These are phyloP conservation scores for Karalla daura DNA, from an alignment of 2,797 vertebrate species.

Conservation along the genomic window DNA sequence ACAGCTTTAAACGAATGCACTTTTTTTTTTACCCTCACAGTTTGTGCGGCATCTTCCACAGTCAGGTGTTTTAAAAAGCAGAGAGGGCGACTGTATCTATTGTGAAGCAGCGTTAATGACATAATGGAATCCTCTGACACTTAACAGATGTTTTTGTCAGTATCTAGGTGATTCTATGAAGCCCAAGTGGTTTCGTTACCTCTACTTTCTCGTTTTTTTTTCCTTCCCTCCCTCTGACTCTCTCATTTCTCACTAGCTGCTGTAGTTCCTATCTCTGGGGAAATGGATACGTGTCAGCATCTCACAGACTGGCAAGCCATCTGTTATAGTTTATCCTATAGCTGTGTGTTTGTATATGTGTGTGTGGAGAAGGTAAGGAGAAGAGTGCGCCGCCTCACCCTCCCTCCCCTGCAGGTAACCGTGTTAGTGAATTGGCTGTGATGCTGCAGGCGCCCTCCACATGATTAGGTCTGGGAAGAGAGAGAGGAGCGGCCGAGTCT, in stretches of 20 bases:
- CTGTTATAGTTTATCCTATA: conserved; percentile 37
- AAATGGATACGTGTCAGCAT: conserved; percentile 65
- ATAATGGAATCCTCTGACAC: conserved; percentile 29
- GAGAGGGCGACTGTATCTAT: neutral
- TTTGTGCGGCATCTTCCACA: neutral
- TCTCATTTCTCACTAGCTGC: conserved; percentile 19
- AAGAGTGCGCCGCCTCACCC: conserved; percentile 33
- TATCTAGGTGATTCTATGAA: conserved; percentile 25
- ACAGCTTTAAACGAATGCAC: conserved; percentile 16
- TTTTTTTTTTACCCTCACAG: conserved; percentile 2
- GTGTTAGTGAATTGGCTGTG: conserved; percentile 40
- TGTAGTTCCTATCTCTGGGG: conserved; percentile 56
- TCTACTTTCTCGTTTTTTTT: neutral
- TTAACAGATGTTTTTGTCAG: conserved; percentile 65
- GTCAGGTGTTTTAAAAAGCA: conserved; percentile 12
- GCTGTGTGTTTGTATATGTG: conserved; percentile 7
- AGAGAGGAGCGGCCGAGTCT: neutral
- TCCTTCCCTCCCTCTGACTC: conserved; percentile 1
- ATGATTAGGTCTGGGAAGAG: conserved; percentile 25
- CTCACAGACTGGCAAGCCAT: conserved; percentile 53
- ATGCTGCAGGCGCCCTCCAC: conserved; percentile 14
- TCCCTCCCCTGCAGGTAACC: conserved; percentile 48
- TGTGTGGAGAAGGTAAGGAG: conserved; percentile 1
- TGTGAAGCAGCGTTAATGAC: conserved; percentile 28
- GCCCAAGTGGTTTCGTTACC: conserved; percentile 47